Evolutionary conservation across 2,113 vertebrate genomes (phyloP).

Genomic region (Thunnus maccoyii): DNA sequence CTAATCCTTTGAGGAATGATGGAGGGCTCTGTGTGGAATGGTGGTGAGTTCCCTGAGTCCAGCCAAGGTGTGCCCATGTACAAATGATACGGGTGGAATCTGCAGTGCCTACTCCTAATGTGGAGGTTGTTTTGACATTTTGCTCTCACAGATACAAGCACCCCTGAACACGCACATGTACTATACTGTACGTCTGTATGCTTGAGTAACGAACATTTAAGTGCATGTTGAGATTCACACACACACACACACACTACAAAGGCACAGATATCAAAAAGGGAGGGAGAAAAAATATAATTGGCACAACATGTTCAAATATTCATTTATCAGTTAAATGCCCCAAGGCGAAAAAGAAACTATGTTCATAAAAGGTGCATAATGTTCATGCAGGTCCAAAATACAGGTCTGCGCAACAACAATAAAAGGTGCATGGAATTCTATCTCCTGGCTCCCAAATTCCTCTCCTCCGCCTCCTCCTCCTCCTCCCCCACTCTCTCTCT

Average conservation of each 20-base stretch:
- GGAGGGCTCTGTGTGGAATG: constrained; percentile 76
- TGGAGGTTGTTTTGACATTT: constrained; percentile 64
- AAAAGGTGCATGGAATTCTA: constrained; percentile 70
- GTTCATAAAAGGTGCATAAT: constrained; percentile 64
- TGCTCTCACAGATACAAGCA: background rate
- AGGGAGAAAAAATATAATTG: constrained; percentile 29
- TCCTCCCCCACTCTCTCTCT: constrained; percentile 6
- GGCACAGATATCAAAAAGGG: constrained; percentile 19
- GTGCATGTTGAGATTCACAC: constrained; percentile 6
- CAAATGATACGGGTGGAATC: constrained; percentile 88
- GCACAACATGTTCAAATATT: constrained; percentile 62
- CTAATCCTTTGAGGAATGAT: constrained; percentile 79
- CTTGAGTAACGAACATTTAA: background rate
- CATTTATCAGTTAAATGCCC: constrained; percentile 67
- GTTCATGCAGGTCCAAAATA: constrained; percentile 74
- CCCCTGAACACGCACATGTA: background rate
- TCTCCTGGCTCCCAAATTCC: constrained; percentile 55
- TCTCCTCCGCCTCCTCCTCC: constrained; percentile 2
- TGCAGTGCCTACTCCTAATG: constrained; percentile 78
- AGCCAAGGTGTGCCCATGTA: constrained; percentile 87
- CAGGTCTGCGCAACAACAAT: constrained; percentile 75
- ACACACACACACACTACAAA: constrained; percentile 7
- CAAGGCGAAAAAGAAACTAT: constrained; percentile 54
- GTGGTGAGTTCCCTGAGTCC: constrained; percentile 85
- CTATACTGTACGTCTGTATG: background rate